These are phyloP conservation scores for Pseudotriccus pelzelni DNA, from an alignment of 2,797 vertebrate genomes.

Conservation along the genomic window DNA sequence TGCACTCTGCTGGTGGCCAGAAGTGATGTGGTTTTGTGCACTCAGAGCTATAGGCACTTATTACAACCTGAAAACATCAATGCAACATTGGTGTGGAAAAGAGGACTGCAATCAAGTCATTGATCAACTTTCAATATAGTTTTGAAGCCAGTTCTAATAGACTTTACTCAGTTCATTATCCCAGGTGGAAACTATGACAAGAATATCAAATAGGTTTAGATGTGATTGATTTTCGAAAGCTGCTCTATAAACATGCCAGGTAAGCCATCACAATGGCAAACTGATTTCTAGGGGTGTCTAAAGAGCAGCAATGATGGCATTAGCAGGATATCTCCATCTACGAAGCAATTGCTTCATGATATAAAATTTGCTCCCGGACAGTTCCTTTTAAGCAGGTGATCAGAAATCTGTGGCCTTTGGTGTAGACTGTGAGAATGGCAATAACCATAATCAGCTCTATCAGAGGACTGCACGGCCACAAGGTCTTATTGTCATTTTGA, in stretches of 20 bases:
- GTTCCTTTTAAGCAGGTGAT: background rate
- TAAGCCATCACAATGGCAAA: background rate
- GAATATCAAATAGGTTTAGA: background rate
- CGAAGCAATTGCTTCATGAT: background rate
- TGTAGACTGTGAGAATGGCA: background rate
- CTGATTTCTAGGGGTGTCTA: background rate
- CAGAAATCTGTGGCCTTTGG: background rate
- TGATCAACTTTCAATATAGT: background rate
- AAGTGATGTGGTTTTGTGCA: background rate
- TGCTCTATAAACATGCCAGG: background rate
- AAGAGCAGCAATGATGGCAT: background rate
- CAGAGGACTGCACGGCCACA: background rate
- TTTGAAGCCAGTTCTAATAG: background rate
- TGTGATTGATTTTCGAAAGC: background rate
- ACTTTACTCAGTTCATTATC: conserved; percentile 4
- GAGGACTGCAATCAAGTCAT: background rate
- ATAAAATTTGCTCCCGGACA: background rate
- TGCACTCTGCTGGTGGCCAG: background rate
- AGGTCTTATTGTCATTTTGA: background rate
- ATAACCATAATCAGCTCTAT: background rate
- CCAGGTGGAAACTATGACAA: background rate
- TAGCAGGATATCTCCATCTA: background rate
- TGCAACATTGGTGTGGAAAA: background rate
- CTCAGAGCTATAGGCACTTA: background rate
- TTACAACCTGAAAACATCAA: background rate